Percentiles rank a stretch among this genome's conserved stretches.
These are phyloP conservation scores for Brachypalpus laphriformis DNA, from an alignment of 2,888 invertebrate species.

Conservation along the genomic window DNA sequence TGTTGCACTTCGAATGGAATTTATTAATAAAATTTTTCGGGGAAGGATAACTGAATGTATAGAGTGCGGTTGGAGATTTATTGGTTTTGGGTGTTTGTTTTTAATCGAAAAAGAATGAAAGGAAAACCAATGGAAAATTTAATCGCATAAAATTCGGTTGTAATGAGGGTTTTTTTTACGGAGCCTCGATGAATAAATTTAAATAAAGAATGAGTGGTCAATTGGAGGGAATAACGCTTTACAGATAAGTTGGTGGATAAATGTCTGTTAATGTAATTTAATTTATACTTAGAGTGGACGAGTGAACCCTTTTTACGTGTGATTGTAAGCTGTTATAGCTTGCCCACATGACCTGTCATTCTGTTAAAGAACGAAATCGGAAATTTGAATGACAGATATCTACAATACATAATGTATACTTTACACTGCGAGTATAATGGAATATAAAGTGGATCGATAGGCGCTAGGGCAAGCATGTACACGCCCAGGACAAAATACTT, in stretches of 20 bases:
- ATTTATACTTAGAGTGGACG: background rate
- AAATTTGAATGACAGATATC: no score
- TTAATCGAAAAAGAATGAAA: constrained; percentile 14
- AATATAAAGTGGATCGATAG: no score
- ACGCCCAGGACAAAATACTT: no score
- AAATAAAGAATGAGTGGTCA: background rate
- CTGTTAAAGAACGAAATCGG: no score
- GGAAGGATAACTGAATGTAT: background rate
- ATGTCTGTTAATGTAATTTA: background rate
- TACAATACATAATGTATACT: no score
- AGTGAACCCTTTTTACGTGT: no score
- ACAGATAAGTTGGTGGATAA: background rate
- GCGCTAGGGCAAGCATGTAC: no score
- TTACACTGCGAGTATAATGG: no score
- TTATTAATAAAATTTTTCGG: constrained; percentile 19
- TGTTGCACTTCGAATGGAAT: constrained; percentile 7
- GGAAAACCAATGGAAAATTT: background rate
- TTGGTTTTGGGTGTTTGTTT: constrained; percentile 43
- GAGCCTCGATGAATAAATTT: constrained; percentile 24
- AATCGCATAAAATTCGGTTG: constrained; percentile 15
- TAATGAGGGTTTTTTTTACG: background rate
- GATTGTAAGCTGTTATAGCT: no score
- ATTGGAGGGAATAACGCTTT: background rate
- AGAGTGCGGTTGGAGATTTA: constrained; percentile 32
- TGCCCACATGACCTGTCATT: no score